Conservation (phyloP, 2,797 vertebrate genomes). For the Petrocephalus sullivani region DNA sequence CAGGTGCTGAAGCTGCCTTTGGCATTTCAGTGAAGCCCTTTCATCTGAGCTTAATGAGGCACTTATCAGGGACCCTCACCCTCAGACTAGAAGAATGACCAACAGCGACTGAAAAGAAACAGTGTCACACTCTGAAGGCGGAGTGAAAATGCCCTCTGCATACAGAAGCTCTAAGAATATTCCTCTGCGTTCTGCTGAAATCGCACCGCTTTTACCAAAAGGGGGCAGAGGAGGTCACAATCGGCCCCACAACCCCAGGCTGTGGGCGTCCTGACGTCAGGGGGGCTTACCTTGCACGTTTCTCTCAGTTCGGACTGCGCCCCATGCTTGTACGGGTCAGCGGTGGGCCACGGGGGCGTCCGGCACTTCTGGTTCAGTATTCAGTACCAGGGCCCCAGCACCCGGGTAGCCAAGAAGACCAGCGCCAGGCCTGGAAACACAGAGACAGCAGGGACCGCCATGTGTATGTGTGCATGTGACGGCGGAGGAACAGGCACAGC, state of each 20-base stretch:
- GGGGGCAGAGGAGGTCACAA: background rate
- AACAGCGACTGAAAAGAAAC: background rate
- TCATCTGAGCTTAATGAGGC: background rate
- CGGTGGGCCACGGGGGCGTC: conserved; percentile 44
- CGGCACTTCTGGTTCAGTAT: conserved; percentile 35
- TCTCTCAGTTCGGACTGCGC: conserved; percentile 63
- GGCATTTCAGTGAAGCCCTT: background rate
- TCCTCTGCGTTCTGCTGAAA: background rate
- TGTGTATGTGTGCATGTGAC: background rate
- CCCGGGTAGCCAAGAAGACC: conserved; percentile 64
- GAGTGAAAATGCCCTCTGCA: background rate
- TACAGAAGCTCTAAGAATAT: background rate
- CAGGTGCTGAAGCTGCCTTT: background rate
- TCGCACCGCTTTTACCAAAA: background rate
- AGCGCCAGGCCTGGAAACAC: background rate
- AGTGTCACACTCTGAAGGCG: background rate
- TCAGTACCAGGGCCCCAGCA: conserved; percentile 50
- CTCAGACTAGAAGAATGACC: background rate
- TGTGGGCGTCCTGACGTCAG: background rate
- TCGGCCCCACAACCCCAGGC: background rate
- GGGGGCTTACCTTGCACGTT: background rate
- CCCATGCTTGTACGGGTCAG: conserved; percentile 56
- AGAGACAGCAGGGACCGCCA: background rate
- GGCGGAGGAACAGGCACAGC: too few relatives aligned
- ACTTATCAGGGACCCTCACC: background rate